Evolutionary conservation across 2,888 invertebrate genomes (phyloP).

Genomic region (Congeria kusceri): DNA sequence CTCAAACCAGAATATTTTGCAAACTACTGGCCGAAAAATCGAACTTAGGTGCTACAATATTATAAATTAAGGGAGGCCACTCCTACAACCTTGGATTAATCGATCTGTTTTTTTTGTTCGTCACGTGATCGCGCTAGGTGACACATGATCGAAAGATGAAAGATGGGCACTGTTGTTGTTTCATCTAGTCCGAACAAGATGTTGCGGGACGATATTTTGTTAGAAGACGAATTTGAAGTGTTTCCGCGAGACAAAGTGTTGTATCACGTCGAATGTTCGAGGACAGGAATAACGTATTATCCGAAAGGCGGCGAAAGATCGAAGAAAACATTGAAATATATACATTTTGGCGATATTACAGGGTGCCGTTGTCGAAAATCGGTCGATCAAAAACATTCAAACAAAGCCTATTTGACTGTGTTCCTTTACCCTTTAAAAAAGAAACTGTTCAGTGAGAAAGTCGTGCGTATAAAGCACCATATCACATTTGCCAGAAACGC

Average conservation of each 20-base stretch:
- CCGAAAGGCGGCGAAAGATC: conserved; percentile 56
- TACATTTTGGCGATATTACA: conserved; percentile 79
- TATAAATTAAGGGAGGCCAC: too few species aligned
- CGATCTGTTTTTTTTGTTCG: too few species aligned
- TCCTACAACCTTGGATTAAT: too few species aligned
- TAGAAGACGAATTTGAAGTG: conserved; percentile 73
- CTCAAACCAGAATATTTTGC: too few species aligned
- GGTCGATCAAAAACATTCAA: conserved; percentile 57
- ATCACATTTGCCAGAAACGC: conserved; percentile 74
- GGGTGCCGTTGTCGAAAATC: conserved; percentile 80
- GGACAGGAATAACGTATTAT: conserved; percentile 67
- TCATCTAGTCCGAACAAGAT: conserved; percentile 55
- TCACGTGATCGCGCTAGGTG: conserved; percentile 35
- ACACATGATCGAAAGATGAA: conserved; percentile 66
- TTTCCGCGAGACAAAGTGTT: conserved; percentile 69
- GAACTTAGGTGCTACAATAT: too few species aligned
- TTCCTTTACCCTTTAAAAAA: conserved; percentile 81
- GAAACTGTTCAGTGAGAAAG: conserved; percentile 76
- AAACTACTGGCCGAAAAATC: too few species aligned
- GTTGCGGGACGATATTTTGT: conserved; percentile 71
- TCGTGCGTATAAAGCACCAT: conserved; percentile 69
- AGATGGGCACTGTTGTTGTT: conserved; percentile 56
- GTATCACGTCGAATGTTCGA: conserved; percentile 71
- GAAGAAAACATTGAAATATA: conserved; percentile 62
- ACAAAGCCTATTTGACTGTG: conserved; percentile 76